Base-by-base conservation (phyloP, 2,113 vertebrate genomes). In the Lepisosteus osseus region DNA sequence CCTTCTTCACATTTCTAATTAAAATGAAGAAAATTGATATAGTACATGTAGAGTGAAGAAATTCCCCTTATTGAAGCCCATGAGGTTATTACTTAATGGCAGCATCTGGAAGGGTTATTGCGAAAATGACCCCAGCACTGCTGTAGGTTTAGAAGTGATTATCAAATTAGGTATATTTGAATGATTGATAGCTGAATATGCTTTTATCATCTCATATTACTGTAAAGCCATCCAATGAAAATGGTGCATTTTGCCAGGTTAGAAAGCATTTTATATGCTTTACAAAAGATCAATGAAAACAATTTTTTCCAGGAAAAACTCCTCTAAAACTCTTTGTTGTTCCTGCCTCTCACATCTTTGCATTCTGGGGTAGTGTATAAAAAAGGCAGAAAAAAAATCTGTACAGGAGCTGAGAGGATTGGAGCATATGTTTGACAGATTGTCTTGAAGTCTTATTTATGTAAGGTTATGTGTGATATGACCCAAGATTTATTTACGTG, bases 1-100 rank as follows among this genome's bases (percentile, higher is more conserved):
- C 82, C 90, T 89, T 92, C 89, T 83, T 80, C 89, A 80, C 5
- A 83, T 85, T 88, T 90, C 89, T 92, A 89, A 92, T 92, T 89
- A 89, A 89, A 68, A 68, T 74, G 80, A 80, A 83, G 84, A 85
- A 87, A 89, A 86, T 80, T 73, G 77, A 86, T 79, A 82, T 29
- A 29, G 29, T 29, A 29, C 81, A 64, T 84, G 83, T 84, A 81
- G 77, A 77, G 79, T 76, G 78, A 75, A 77, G 69, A 67, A 56
- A 42, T 85, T 87, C 81, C 89, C 89, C 90, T 91, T 86, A 84
- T 86, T 78, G 83, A 83, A 80, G 72, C 75, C 79, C 74, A 70
- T 86, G 85, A 92, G 89, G 90, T 91, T 88, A 83, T 70, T 71
- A 68, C 65, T 82, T 75, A 87, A 82, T 61, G 81, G 71, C 67